Evolutionary conservation across 2,888 invertebrate species (phyloP).

Genomic region (Lithophane leautieri): DNA sequence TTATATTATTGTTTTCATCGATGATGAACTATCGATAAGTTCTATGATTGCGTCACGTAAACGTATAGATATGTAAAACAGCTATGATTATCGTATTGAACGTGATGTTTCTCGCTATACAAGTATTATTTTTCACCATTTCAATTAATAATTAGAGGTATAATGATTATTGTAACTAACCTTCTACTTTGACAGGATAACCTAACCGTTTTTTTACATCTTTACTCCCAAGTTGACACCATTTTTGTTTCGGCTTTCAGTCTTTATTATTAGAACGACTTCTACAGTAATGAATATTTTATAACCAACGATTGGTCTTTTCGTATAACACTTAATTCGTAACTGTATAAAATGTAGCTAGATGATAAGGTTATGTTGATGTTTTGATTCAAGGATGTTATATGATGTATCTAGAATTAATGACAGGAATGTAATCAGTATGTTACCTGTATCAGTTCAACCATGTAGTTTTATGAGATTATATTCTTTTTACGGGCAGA

Average conservation of each 20-base stretch:
- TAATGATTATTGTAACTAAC: constrained; percentile 74
- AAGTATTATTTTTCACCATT: constrained; percentile 28
- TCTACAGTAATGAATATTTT: constrained; percentile 38
- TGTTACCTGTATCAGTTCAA: constrained; percentile 1
- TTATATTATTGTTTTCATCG: constrained; percentile 87
- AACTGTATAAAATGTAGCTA: constrained; percentile 49
- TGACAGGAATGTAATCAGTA: constrained; percentile 43
- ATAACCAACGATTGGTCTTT: constrained; percentile 17
- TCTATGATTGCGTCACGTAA: constrained; percentile 89
- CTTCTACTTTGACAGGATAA: constrained; percentile 87
- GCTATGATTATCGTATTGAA: constrained; percentile 64
- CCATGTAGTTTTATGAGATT: background rate
- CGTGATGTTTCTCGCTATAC: constrained; percentile 49
- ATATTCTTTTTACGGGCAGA: background rate
- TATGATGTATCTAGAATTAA: constrained; percentile 51
- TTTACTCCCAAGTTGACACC: constrained; percentile 80
- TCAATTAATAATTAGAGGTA: constrained; percentile 26
- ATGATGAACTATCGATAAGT: constrained; percentile 82
- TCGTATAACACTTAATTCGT: constrained; percentile 21
- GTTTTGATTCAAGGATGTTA: constrained; percentile 84
- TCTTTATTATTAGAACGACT: constrained; percentile 73
- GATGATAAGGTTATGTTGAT: constrained; percentile 89
- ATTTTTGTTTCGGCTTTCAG: constrained; percentile 85
- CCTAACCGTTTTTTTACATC: constrained; percentile 80
- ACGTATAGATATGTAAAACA: constrained; percentile 80